These are phyloP conservation scores for Nylanderia fulva DNA, from an alignment of 1,140 invertebrate genomes.

Conservation along the genomic window DNA sequence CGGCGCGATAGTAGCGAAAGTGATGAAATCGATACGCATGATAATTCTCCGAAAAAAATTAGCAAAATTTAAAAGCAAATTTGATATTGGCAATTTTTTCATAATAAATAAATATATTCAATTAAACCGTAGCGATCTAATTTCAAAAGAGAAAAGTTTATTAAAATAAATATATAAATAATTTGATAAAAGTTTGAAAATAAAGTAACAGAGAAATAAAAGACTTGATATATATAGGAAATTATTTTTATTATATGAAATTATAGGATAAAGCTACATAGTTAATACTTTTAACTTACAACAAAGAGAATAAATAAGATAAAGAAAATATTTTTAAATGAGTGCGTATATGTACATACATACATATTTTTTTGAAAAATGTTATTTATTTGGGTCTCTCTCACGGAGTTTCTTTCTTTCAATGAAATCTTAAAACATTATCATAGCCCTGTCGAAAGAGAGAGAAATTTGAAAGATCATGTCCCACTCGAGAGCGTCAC, in stretches of 20 bases:
- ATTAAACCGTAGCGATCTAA: not conserved
- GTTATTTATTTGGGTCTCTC: constrained; percentile 13
- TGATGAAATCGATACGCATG: constrained; percentile 47
- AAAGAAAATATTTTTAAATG: not conserved
- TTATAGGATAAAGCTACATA: not conserved
- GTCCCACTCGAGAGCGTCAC: constrained; percentile 18
- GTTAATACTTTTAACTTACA: not conserved
- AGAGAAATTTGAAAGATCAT: constrained; percentile 31
- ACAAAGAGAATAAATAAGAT: not conserved
- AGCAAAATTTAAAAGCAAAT: not conserved
- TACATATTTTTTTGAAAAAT: not conserved
- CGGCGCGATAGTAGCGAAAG: constrained; percentile 4
- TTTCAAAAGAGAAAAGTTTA: not conserved
- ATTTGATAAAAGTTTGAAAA: constrained; percentile 19
- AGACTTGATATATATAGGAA: not conserved
- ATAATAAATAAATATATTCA: not conserved
- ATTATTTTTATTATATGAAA: not conserved
- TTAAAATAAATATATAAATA: not conserved
- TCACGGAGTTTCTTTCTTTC: not conserved
- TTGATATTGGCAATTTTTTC: constrained; percentile 10
- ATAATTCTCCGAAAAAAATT: constrained; percentile 47
- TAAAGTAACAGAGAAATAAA: not conserved
- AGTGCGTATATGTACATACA: not conserved
- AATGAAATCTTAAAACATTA: constrained; percentile 16
- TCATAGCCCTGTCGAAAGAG: not conserved